Percentiles rank a stretch among this genome's conserved stretches.
Evolutionary conservation across 2,888 invertebrate genomes (phyloP).

Genomic region (Rutpela maculata): DNA sequence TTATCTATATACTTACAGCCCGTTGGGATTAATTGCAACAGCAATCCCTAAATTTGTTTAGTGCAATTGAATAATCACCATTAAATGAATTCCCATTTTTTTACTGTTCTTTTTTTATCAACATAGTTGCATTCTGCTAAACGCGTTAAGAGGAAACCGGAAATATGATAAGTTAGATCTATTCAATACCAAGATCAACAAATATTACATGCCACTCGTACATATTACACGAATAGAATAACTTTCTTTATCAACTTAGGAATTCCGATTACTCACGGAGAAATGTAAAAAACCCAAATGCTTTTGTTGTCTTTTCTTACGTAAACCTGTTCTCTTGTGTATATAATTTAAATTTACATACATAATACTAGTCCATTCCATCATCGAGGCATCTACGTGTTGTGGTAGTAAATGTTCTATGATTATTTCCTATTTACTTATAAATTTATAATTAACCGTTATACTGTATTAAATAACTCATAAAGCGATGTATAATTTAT

Average conservation of each 20-base stretch:
- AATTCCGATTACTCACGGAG: neutral
- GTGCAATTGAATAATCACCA: too few relatives aligned
- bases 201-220: too few relatives aligned
- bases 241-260: neutral
- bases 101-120: too few relatives aligned
- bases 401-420: neutral
- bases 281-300: constrained; percentile 1
- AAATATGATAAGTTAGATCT: too few relatives aligned
- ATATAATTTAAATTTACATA: constrained; percentile 2
- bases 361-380: neutral
- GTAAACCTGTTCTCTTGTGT: neutral
- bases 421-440: neutral
- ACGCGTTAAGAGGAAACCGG: too few relatives aligned
- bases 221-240: neutral
- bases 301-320: neutral
- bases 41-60: too few relatives aligned
- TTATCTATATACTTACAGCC: too few relatives aligned
- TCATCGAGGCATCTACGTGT: neutral
- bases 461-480: neutral
- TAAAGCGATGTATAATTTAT: neutral
- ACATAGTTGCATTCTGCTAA: too few relatives aligned
- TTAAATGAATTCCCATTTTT: too few relatives aligned
- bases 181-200: too few relatives aligned
- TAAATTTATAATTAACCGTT: neutral
- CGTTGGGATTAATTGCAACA: too few relatives aligned